Percentiles rank a stretch among this genome's conserved stretches.
Evolutionary conservation across 2,113 vertebrate genomes (phyloP).

Genomic region (Halichoerus grypus): DNA sequence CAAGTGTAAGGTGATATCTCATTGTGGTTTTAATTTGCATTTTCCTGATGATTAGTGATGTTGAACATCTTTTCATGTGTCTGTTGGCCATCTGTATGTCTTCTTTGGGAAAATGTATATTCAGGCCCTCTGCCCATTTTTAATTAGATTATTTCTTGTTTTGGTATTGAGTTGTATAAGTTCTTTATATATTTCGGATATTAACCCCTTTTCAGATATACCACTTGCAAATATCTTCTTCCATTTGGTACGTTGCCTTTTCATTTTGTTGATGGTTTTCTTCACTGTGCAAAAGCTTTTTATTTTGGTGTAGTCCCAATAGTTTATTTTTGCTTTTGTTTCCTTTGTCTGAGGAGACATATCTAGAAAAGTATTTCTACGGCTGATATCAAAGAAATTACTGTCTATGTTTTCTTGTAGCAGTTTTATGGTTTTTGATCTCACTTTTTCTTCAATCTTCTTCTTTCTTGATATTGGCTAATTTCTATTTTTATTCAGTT

Average conservation of each 20-base stretch:
- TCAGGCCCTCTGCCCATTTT: not conserved
- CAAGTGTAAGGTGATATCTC: not conserved
- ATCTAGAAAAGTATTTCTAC: not conserved
- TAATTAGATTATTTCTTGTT: not conserved
- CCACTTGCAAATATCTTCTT: not conserved
- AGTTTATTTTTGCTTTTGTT: not conserved
- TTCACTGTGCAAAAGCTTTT: not conserved
- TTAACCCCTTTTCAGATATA: not conserved
- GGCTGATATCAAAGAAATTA: not conserved
- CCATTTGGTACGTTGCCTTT: not conserved
- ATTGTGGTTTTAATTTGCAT: not conserved
- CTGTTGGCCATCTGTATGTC: not conserved
- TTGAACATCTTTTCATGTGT: not conserved
- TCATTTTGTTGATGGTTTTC: not conserved
- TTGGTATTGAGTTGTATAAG: not conserved
- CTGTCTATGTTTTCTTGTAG: not conserved
- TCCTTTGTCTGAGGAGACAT: not conserved
- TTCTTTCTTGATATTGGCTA: not conserved
- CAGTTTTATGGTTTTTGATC: not conserved
- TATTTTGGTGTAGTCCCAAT: not conserved
- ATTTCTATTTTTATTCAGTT: not conserved
- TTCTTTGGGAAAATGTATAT: not conserved
- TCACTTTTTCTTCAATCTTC: not conserved
- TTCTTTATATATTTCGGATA: not conserved
- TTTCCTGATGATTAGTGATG: not conserved